These are phyloP conservation scores for Colletes collaris DNA, from an alignment of 2,888 invertebrate genomes.

Conservation along the genomic window DNA sequence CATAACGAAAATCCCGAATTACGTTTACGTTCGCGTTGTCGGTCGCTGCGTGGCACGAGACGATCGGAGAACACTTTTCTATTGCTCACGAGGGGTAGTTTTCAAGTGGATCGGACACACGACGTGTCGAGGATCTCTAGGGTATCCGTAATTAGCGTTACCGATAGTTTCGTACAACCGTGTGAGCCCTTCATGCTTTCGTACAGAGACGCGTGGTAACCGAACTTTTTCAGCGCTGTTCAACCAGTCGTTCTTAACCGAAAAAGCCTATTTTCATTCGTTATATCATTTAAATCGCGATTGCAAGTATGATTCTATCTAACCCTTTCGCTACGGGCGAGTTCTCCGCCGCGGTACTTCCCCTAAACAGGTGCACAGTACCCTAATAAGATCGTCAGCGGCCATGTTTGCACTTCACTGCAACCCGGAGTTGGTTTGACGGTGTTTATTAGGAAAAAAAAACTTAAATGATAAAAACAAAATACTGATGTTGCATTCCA, in stretches of 20 bases:
- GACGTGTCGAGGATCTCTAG: slow-evolving; percentile 57
- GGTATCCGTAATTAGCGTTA: slow-evolving; percentile 50
- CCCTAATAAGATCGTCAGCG: too few relatives aligned
- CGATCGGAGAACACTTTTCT: slow-evolving; percentile 26
- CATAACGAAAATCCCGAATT: slow-evolving; percentile 51
- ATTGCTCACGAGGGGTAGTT: slow-evolving; percentile 34
- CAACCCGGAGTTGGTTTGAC: too few relatives aligned
- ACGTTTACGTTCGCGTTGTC: slow-evolving; percentile 41
- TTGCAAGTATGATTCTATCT: too few relatives aligned
- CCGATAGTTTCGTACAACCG: slow-evolving; percentile 59
- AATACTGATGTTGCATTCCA: too few relatives aligned
- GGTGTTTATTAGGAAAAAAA: too few relatives aligned
- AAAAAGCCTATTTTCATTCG: too few relatives aligned
- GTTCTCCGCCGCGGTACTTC: too few relatives aligned
- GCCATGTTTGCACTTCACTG: too few relatives aligned
- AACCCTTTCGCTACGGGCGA: too few relatives aligned
- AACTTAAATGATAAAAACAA: too few relatives aligned
- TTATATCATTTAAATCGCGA: too few relatives aligned
- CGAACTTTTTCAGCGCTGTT: not conserved
- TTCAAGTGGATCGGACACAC: slow-evolving; percentile 33
- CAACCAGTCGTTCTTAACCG: not conserved
- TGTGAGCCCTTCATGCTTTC: slow-evolving; percentile 63
- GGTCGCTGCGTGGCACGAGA: slow-evolving; percentile 21
- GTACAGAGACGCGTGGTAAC: slow-evolving; percentile 34
- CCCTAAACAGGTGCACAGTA: too few relatives aligned